Evolutionary conservation across 1,140 invertebrate genomes (phyloP).

Genomic region (Anoplolepis gracilipes): DNA sequence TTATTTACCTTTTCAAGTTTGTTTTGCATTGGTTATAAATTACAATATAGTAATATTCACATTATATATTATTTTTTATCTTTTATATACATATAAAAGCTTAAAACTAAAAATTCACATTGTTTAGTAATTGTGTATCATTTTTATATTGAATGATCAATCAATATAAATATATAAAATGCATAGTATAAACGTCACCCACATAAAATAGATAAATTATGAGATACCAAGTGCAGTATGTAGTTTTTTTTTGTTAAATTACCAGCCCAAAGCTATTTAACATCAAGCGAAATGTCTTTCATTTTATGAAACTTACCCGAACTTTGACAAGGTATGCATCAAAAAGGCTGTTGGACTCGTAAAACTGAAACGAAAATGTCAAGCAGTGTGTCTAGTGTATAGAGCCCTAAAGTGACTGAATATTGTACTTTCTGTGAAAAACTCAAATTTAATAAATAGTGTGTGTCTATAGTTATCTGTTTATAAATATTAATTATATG

Average conservation of each 20-base stretch:
- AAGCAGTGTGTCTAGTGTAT: constrained; percentile 81
- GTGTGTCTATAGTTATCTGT: constrained; percentile 17
- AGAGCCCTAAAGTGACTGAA: constrained; percentile 77
- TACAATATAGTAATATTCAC: neutral
- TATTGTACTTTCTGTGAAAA: constrained; percentile 61
- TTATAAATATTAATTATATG: neutral
- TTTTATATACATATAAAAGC: neutral
- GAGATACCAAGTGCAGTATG: neutral
- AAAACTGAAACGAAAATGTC: constrained; percentile 89
- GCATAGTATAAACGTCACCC: constrained; percentile 5
- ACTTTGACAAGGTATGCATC: constrained; percentile 90
- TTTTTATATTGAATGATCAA: neutral
- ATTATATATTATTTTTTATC: neutral
- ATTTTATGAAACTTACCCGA: constrained; percentile 89
- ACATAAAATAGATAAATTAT: neutral
- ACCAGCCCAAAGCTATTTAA: constrained; percentile 82
- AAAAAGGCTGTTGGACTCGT: constrained; percentile 90
- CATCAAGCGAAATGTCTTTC: constrained; percentile 78
- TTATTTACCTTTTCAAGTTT: constrained; percentile 59
- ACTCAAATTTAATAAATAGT: constrained; percentile 33
- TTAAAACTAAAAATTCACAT: neutral
- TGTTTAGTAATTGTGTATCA: neutral
- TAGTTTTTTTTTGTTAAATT: constrained; percentile 68
- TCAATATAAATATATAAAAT: neutral
- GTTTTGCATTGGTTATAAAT: neutral